Percentiles rank a stretch among this genome's conserved stretches.
Evolutionary conservation across 2,888 invertebrate genomes (phyloP).

Genomic region (Steinernema scapterisci): DNA sequence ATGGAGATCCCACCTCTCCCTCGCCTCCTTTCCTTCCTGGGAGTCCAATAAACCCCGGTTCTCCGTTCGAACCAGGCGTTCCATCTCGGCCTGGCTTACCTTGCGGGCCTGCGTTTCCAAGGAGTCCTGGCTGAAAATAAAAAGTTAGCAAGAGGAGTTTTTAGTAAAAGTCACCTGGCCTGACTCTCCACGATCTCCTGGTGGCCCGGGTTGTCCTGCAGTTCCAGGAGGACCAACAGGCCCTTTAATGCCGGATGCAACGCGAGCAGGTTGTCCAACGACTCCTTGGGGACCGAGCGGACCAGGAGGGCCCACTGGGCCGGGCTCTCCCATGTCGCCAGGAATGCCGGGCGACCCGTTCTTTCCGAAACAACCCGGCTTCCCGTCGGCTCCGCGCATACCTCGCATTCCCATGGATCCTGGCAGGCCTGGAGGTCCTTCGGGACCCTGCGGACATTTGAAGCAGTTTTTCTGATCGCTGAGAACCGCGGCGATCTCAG

Average conservation of each 20-base stretch:
- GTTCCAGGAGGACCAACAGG: not conserved
- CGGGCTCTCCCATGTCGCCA: conserved; percentile 6
- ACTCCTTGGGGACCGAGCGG: not conserved
- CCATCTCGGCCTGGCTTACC: not conserved
- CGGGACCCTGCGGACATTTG: not conserved
- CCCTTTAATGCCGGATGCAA: not conserved
- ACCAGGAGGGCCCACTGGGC: not conserved
- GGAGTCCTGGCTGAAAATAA: not conserved
- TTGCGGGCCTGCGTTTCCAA: not conserved
- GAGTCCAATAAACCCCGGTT: not conserved
- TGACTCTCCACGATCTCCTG: not conserved
- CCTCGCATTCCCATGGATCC: conserved; percentile 13
- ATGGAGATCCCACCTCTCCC: not conserved
- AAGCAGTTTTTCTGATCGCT: not conserved
- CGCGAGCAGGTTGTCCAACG: not conserved
- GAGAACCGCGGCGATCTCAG: not conserved
- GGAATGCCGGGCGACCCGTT: not conserved
- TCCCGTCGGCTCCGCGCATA: conserved; percentile 9
- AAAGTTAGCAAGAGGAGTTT: not conserved
- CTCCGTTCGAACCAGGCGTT: conserved; percentile 18
- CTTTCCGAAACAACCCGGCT: conserved; percentile 8
- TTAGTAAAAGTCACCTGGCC: not conserved
- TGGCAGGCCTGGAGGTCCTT: conserved; percentile 3
- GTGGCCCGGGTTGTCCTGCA: not conserved
- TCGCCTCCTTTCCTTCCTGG: not conserved